These are phyloP conservation scores for Atractosteus spatula DNA, from an alignment of 2,113 vertebrate genomes.

Conservation along the genomic window DNA sequence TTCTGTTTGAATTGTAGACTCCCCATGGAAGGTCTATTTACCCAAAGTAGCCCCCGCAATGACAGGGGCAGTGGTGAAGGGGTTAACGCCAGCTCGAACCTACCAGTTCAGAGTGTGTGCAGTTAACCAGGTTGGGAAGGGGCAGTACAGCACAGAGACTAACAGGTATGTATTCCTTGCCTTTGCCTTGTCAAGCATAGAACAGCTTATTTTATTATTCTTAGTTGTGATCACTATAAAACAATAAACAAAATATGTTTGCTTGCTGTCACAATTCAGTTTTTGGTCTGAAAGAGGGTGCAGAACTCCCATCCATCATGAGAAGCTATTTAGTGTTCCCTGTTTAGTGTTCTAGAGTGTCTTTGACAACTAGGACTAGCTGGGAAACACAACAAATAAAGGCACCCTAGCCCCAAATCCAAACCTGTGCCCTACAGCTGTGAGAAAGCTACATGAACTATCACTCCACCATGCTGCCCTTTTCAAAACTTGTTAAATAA, in stretches of 20 bases:
- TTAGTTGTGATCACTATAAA: not conserved
- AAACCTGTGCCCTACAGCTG: too few relatives aligned
- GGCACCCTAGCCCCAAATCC: too few relatives aligned
- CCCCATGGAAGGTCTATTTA: conserved; percentile 91
- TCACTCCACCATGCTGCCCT: too few relatives aligned
- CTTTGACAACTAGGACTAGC: too few relatives aligned
- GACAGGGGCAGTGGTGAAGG: conserved; percentile 73
- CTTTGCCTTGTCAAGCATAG: not conserved
- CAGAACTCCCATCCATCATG: too few relatives aligned
- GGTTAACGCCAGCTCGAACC: conserved; percentile 87
- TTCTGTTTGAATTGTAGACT: conserved; percentile 67
- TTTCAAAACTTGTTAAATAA: too few relatives aligned
- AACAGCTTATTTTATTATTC: not conserved
- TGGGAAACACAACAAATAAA: too few relatives aligned
- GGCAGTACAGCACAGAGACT: conserved; percentile 87
- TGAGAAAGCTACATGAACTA: too few relatives aligned
- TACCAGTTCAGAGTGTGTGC: conserved; percentile 93
- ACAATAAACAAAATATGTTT: not conserved
- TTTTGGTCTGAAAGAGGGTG: not conserved
- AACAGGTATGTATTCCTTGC: conserved; percentile 69
- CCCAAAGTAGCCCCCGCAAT: conserved; percentile 74
- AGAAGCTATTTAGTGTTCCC: too few relatives aligned
- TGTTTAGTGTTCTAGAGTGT: too few relatives aligned
- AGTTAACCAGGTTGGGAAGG: conserved; percentile 90
- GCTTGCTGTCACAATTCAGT: conserved; percentile 1